Evolutionary conservation across 1,140 invertebrate genomes (phyloP), one percentile per base, ranked within the genome.

Genomic region (Periplaneta americana): DNA sequence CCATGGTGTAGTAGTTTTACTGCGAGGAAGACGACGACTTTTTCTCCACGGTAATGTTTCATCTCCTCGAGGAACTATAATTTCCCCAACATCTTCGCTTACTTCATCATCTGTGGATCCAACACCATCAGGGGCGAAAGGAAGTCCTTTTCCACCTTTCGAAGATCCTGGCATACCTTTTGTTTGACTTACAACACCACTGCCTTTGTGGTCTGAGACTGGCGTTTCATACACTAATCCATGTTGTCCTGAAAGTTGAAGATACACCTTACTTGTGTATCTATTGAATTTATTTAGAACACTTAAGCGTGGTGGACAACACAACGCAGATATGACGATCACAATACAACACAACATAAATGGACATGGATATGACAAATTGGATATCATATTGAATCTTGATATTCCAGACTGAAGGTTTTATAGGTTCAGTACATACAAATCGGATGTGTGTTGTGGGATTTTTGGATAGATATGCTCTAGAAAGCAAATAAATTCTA

Each of bases 21-120:
- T 82, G 39, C 66, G n/a, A 48, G 80, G 66, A 57, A 3, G 39
- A 6, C 77, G 81, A 28, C 79, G 79, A 76, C 34, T 80, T 28
- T 76, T 48, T 83, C 90, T 85, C 91, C 91, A 92, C 17, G 89
- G 88, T 81, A 92, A 83, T 11, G 88, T 87, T 84, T 91, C 90
- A 85, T 92, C 91, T 66, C 88, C 90, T 83, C 87, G 33, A 34
- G 89, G 89, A 82, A 90, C 11, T 74, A 33, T 37, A 22, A 37
- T 78, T 3, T 37, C 33, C 13, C 36, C 35, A 2, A 48, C 6
- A 32, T 78, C 34, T 18, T 78, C 35, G 28, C 10, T 37, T 22
- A 37, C n/a, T 78, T 78, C 79, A 15, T 80, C 79, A 28, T 80
- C 79, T 33, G 39, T n/a, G 32, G 39, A 74, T 32, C 34, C 57